phyloP scores from a whole-genome alignment of 2,888 invertebrate species.

The Andrena fulva region DNA sequence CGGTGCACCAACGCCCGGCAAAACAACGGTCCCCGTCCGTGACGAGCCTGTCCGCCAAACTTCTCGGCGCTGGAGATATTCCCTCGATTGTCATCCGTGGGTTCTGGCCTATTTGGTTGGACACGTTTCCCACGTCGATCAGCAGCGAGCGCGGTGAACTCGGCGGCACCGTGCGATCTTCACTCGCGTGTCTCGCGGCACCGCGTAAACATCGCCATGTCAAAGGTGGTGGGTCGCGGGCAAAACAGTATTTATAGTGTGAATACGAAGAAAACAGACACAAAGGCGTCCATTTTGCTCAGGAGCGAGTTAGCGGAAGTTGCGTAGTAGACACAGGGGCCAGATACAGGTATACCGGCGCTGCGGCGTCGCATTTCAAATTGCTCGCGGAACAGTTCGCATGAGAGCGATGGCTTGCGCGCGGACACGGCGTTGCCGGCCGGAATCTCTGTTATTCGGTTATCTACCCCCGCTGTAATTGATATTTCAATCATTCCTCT shows the following conservation, averaged over 20 bases:
- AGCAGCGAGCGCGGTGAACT: constrained; percentile 59
- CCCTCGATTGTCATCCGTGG: constrained; percentile 83
- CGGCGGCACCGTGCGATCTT: constrained; percentile 65
- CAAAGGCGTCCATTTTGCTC: constrained; percentile 85
- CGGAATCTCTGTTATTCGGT: not conserved
- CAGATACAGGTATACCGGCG: constrained; percentile 75
- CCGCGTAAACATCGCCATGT: constrained; percentile 77
- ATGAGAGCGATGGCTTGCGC: constrained; percentile 54
- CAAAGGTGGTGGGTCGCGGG: constrained; percentile 75
- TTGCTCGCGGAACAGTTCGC: constrained; percentile 40
- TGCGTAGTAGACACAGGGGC: constrained; percentile 81
- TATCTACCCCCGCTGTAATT: not conserved
- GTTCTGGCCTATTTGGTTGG: constrained; percentile 83
- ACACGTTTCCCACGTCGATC: constrained; percentile 73
- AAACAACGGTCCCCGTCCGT: constrained; percentile 36
- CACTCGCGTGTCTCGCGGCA: constrained; percentile 72
- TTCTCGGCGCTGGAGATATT: constrained; percentile 69
- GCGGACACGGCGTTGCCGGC: not conserved
- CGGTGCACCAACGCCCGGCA: constrained; percentile 30
- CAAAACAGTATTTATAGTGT: constrained; percentile 82
- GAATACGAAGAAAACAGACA: constrained; percentile 84
- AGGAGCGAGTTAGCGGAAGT: constrained; percentile 83
- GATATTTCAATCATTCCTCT: not conserved
- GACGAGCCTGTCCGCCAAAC: constrained; percentile 44
- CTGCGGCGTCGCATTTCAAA: constrained; percentile 73